A percentile compares a stretch with the other conserved stretches of the same genome.
phyloP scores from a whole-genome alignment of 2,888 invertebrate species.

The Polymixis lichenea region DNA sequence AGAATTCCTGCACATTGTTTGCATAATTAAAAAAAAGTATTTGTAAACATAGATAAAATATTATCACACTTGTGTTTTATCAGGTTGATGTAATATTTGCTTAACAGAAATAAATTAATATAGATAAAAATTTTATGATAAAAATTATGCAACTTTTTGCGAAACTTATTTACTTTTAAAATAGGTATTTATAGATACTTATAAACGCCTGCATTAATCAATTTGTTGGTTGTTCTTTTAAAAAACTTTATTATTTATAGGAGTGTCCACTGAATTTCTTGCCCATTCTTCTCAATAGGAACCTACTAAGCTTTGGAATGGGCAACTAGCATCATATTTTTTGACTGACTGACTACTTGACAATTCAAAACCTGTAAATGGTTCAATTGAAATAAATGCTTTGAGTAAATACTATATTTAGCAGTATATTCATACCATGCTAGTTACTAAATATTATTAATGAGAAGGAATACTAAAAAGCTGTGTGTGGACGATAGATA shows the following conservation, averaged over 20 bases:
- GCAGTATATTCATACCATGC: neutral
- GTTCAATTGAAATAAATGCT: too few relatives aligned
- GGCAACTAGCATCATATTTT: neutral
- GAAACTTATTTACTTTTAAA: conserved; percentile 1
- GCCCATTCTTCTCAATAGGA: too few relatives aligned
- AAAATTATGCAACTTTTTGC: neutral
- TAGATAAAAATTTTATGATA: neutral
- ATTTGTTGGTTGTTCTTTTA: neutral
- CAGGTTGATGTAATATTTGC: conserved; percentile 9
- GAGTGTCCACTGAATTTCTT: too few relatives aligned
- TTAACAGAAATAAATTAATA: neutral
- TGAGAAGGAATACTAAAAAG: neutral
- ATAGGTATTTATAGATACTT: neutral
- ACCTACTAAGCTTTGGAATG: neutral
- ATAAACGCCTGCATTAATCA: neutral
- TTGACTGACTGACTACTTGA: neutral
- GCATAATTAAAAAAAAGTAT: neutral
- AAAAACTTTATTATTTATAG: neutral
- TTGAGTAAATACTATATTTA: neutral
- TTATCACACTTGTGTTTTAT: conserved; percentile 7
- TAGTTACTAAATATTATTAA: neutral
- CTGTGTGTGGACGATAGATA: neutral
- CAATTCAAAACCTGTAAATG: too few relatives aligned
- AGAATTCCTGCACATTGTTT: too few relatives aligned
- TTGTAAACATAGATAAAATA: conserved; percentile 1